Percentiles rank a stretch among this genome's conserved stretches.
Evolutionary conservation across 1,140 invertebrate genomes (phyloP).

Genomic region (Meloidogyne chitwoodi): DNA sequence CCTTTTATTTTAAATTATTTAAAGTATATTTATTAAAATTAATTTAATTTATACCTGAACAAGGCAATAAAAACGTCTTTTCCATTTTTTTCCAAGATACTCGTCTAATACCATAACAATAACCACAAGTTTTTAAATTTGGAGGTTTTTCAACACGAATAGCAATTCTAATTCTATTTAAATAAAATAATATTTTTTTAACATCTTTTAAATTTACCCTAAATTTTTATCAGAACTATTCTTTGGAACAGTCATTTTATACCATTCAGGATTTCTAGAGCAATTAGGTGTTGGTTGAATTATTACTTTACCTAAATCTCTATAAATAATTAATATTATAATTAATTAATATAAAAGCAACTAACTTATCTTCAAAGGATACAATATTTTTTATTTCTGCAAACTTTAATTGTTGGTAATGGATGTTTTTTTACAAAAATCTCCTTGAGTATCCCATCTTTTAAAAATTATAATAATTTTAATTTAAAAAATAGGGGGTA

Average conservation of each 20-base stretch:
- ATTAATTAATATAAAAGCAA: slow-evolving; percentile 59
- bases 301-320: slow-evolving; percentile 59
- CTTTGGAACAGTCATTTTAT: slow-evolving; percentile 90
- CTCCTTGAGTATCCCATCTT: slow-evolving; percentile 74
- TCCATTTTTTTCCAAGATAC: slow-evolving; percentile 99
- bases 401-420: slow-evolving; percentile 87
- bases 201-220: background rate
- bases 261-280: slow-evolving; percentile 78
- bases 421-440: slow-evolving; percentile 96
- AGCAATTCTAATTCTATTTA: slow-evolving; percentile 84
- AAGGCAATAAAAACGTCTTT: slow-evolving; percentile 92
- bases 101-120: slow-evolving; percentile 85
- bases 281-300: slow-evolving; percentile 62
- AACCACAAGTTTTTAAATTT: slow-evolving; percentile 85
- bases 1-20: slow-evolving; percentile 60
- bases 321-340: background rate
- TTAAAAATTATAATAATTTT: background rate
- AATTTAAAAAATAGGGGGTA: slow-evolving; percentile 69
- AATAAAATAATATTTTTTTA: background rate
- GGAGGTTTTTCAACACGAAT: slow-evolving; percentile 96
- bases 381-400: slow-evolving; percentile 95
- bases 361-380: slow-evolving; percentile 89
- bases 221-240: slow-evolving; percentile 89
- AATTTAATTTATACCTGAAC: slow-evolving; percentile 70
- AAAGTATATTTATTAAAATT: background rate